Conservation (phyloP, 2,888 invertebrate genomes). For the Brenthis daphne region DNA sequence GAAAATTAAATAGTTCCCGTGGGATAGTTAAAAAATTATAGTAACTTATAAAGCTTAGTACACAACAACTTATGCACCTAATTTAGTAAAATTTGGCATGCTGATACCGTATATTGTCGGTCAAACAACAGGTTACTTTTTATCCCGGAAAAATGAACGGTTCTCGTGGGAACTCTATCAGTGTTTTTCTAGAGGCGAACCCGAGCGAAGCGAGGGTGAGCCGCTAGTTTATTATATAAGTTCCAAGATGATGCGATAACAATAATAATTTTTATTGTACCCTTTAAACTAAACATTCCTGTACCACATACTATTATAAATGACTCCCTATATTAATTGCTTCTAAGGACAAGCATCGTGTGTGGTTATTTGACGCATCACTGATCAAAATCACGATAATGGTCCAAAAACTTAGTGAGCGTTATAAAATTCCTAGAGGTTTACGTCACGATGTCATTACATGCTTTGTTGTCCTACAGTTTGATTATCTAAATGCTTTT, state of each 20-base stretch:
- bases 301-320: conserved; percentile 17
- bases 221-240: no score
- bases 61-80: no score
- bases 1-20: no score
- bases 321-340: conserved; percentile 56
- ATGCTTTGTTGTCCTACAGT: conserved; percentile 52
- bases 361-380: conserved; percentile 71
- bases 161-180: no score
- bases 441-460: conserved; percentile 72
- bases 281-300: conserved; percentile 4
- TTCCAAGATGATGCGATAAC: background rate
- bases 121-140: no score
- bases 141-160: no score
- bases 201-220: no score
- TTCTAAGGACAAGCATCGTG: conserved; percentile 68
- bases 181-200: no score
- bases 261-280: conserved; percentile 22
- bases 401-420: conserved; percentile 59
- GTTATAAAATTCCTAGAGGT: conserved; percentile 69
- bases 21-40: no score
- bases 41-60: no score
- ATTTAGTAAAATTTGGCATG: no score
- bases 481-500: conserved; percentile 74
- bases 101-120: no score
- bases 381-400: conserved; percentile 75